phyloP scores from a whole-genome alignment of 2,888 invertebrate species.

The Chrysolina americana region DNA sequence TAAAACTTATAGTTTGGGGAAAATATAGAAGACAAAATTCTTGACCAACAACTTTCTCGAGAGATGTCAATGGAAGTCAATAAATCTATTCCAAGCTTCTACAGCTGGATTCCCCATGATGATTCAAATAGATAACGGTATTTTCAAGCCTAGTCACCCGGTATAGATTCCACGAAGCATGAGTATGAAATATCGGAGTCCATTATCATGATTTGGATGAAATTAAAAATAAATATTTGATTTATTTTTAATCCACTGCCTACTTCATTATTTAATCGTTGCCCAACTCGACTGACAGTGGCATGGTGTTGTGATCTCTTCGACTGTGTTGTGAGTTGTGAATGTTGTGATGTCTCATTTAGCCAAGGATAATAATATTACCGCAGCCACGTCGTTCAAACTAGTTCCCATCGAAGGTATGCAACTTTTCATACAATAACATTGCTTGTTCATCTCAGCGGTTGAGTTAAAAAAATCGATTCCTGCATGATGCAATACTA shows the following conservation, averaged over 20 bases:
- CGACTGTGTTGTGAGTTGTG: no score
- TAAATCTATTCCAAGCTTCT: neutral
- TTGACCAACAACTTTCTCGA: no score
- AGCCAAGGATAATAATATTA: neutral
- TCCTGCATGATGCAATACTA: neutral
- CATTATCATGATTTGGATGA: constrained; percentile 8
- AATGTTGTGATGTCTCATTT: constrained; percentile 21
- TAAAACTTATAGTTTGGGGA: no score
- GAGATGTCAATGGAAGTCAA: no score
- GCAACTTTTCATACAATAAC: neutral
- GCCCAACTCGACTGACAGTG: neutral
- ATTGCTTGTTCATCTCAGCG: neutral
- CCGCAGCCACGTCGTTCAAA: constrained; percentile 23
- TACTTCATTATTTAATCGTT: no score
- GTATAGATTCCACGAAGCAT: neutral
- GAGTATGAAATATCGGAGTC: neutral
- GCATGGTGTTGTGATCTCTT: neutral
- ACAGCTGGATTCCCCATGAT: neutral
- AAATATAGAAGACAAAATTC: no score
- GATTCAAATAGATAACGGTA: neutral
- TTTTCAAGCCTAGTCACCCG: neutral
- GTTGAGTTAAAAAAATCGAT: neutral
- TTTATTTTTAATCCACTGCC: no score
- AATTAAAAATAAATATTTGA: constrained; percentile 8
- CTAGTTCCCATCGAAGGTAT: constrained; percentile 31